A percentile compares a stretch with the other conserved stretches of the same genome.
phyloP scores from a whole-genome alignment of 92 coral and sea anemone genomes.

The Umimayanthus kanabou region DNA sequence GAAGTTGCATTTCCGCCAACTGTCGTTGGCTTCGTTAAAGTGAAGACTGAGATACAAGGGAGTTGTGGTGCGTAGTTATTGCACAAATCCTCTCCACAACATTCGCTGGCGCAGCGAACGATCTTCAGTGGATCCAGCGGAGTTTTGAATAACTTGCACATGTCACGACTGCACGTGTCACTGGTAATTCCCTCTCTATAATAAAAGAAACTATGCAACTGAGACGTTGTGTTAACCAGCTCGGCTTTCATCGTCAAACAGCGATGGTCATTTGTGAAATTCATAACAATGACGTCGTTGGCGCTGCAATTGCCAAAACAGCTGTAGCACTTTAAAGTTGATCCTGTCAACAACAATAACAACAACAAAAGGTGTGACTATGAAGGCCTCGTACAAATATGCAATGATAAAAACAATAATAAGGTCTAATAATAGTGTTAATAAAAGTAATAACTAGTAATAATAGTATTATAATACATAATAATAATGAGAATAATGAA shows the following conservation, averaged over 20 bases:
- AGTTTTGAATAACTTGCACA: conserved; percentile 11
- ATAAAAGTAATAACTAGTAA: too few relatives aligned
- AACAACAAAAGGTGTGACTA: background rate
- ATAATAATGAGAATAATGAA: too few relatives aligned
- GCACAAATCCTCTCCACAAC: conserved; percentile 7
- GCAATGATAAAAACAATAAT: too few relatives aligned
- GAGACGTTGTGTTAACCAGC: conserved; percentile 17
- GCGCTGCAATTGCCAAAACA: background rate
- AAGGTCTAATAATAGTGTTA: too few relatives aligned
- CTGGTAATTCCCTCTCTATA: conserved; percentile 13
- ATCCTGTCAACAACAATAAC: conserved; percentile 7
- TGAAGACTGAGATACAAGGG: background rate
- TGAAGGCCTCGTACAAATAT: background rate
- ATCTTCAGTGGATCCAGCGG: background rate
- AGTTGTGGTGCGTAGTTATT: conserved; percentile 6
- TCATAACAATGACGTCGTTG: background rate
- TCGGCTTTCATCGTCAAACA: conserved; percentile 11
- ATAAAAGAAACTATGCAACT: background rate
- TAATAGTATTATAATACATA: too few relatives aligned
- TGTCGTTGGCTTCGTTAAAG: background rate
- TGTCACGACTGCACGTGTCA: background rate
- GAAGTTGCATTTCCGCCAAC: background rate
- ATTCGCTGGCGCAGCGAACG: conserved; percentile 7
- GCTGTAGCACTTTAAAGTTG: conserved; percentile 14
- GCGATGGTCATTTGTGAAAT: background rate